Base-by-base conservation (phyloP, 2,113 vertebrate genomes). In the Semnornis frantzii region DNA sequence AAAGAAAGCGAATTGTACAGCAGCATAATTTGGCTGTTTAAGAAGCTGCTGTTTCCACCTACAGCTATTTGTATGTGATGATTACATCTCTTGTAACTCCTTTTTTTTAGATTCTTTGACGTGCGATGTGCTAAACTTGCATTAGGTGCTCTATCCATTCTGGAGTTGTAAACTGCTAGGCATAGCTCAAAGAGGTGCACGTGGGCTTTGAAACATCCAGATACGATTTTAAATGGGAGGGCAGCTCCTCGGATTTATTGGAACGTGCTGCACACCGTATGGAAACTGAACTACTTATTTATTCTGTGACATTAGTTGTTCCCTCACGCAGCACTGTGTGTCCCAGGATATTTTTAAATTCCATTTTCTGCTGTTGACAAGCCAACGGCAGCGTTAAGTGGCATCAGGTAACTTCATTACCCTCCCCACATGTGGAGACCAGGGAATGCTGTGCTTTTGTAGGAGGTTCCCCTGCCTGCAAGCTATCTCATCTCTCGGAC, bases 261-360 rank as follows among this genome's bases (percentile, higher is more conserved):
- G 85, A 78, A 78, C 78, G 64, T 12, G 16, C 16, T 72, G 50
- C 31, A 81, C 11, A 85, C 90, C 68, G 62, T 27, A 63, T 19
- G 19, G 89, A 66, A 94, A 87, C 15, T 1, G 48, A 86, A 54
- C 58, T 91, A 37, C 80, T 92, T 90, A 81, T 85, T 94, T 93
- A 83, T 91, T 94, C 79, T 39, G 50, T 55, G 87, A 48, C 73
- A 83, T 72, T 71, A 92, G 82, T 77, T 83, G 80, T 90, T 94
- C 72, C 58, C 79, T 89, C 85, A 88, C 50, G 76, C 30, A 15
- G 82, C 66, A 80, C 62, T 89, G 68, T 66, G 71, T 74, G 48
- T 93, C 84, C 64, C 72, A 92, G 82, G 73, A 78, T 91, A 90
- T 90, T 94, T 96, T 85, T 5, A 54, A 90, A 95, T 94, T 94